Evolutionary conservation across 2,888 invertebrate species (phyloP), one percentile per base, ranked within the genome.

Genomic region (Gnatocerus cornutus): DNA sequence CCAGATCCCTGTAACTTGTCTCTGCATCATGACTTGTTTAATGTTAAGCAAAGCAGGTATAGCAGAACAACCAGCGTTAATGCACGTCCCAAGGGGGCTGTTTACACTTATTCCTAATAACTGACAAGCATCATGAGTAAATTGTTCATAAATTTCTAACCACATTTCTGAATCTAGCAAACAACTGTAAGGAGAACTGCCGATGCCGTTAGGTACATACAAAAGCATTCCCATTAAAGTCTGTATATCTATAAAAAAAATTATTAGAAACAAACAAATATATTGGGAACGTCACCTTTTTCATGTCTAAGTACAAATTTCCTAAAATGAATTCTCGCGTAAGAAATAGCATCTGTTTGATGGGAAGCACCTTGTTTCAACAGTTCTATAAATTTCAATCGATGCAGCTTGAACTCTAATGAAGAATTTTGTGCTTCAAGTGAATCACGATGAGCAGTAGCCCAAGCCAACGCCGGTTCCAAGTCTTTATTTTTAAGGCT

Each of bases 1-100:
- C 98, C 98, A 98, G 78, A 98, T 96, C 61, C 95, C 95, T 58
- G 95, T 90, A 48, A 98, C 98, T 85, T 95, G 93, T 75, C 94
- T 87, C 68, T 94, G 93, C 84, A 92, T 90, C 95, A 96, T 95
- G 0, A 95, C 94, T 87, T 95, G 94, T 81, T 94, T 94, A 74
- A 99, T 96, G 86, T 97, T 98, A 70, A 98, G 89, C 69, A 99
- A 88, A 43, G 98, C 97, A 12, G 99, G 99, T 78, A 99, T 87
- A 50, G 98, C 98, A 30, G 92, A 92, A 80, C 96, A 95, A 50
- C 99, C 99, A 21, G 98, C 97, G 82, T 94, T 92, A 75, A 98
- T 92, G 73, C 96, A 96, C 76, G 97, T 96, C 69, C 95, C 93
- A 63, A 99, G 88, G 21, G 98, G 96, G 78, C 95, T 95, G 79